Evolutionary conservation across 2,797 vertebrate genomes (phyloP).

Genomic region (Pteropus rufus): DNA sequence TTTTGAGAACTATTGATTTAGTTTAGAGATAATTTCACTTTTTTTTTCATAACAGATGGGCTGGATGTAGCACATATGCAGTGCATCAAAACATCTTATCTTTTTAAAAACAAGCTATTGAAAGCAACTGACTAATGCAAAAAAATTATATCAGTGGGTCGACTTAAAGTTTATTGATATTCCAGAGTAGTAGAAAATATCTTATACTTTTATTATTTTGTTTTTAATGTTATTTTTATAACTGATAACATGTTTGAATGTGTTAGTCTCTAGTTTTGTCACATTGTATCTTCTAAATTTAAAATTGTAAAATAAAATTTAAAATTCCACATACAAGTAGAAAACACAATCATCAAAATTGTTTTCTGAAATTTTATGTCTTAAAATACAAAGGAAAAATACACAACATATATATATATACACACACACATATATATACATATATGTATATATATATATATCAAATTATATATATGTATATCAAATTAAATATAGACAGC

Average conservation of each 20-base stretch:
- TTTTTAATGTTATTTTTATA: neutral
- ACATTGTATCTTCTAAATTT: neutral
- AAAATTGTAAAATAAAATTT: neutral
- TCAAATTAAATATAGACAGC: neutral
- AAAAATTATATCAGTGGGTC: neutral
- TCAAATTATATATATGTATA: too few species aligned
- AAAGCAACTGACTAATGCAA: conserved; percentile 25
- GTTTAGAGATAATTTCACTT: conserved; percentile 29
- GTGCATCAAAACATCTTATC: conserved; percentile 15
- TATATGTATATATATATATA: too few species aligned
- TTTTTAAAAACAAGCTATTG: conserved; percentile 36
- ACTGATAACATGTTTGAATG: neutral
- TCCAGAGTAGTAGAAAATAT: neutral
- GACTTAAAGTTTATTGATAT: neutral
- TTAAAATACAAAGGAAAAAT: neutral
- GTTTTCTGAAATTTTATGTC: neutral
- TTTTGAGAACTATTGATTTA: conserved; percentile 54
- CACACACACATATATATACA: too few species aligned
- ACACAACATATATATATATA: neutral
- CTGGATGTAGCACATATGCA: neutral
- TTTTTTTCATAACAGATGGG: conserved; percentile 38
- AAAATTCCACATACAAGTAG: neutral
- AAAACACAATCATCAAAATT: neutral
- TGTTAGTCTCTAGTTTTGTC: neutral
- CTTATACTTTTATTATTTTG: neutral